These are phyloP conservation scores for Ptychobarbus kaznakovi DNA, from an alignment of 2,797 vertebrate genomes.

Conservation along the genomic window DNA sequence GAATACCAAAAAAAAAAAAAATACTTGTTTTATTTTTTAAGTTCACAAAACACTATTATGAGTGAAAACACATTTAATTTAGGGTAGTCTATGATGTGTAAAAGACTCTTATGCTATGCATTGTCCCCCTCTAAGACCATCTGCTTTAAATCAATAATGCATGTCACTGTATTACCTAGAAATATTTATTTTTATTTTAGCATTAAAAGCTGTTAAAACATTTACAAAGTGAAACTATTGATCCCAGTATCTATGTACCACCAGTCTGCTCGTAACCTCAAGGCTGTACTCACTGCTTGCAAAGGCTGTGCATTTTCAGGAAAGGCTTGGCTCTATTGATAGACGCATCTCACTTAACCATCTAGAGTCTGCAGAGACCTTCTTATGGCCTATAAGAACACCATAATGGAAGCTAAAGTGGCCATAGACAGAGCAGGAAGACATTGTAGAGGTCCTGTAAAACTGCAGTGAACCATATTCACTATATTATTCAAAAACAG, in stretches of 20 bases:
- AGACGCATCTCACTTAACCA: neutral
- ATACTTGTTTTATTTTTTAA: no score
- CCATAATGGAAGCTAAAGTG: conserved; percentile 38
- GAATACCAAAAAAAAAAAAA: neutral
- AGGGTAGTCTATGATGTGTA: neutral
- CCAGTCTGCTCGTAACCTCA: conserved; percentile 17
- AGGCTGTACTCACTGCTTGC: neutral
- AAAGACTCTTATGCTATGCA: neutral
- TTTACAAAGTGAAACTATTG: conserved; percentile 47
- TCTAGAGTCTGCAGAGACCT: neutral
- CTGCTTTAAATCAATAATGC: conserved; percentile 35
- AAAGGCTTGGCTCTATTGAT: conserved; percentile 19
- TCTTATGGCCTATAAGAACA: conserved; percentile 25
- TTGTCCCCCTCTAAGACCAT: neutral
- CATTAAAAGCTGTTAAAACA: conserved; percentile 46
- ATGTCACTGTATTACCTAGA: conserved; percentile 12
- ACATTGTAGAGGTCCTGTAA: neutral
- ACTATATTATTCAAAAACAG: conserved; percentile 1
- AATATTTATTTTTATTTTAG: conserved; percentile 11
- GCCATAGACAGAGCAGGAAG: neutral
- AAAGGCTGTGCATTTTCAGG: conserved; percentile 1
- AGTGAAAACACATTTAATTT: neutral
- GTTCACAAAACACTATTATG: neutral
- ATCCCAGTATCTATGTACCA: conserved; percentile 9
- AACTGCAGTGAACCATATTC: neutral